phyloP scores from a whole-genome alignment of 2,797 vertebrate species.

The Micropoecilia bifurca region DNA sequence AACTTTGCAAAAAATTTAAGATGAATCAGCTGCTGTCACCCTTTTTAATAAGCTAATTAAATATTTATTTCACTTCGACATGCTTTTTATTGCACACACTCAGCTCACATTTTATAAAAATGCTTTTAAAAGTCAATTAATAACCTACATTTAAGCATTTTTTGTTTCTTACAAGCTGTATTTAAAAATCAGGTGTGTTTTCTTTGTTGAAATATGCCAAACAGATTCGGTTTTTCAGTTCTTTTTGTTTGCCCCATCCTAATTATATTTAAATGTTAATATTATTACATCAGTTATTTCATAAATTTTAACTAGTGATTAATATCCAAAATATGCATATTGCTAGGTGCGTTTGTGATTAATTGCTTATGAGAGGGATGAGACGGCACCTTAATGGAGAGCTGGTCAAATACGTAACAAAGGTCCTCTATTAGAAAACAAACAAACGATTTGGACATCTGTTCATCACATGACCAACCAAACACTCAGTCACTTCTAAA shows the following conservation, averaged over 20 bases:
- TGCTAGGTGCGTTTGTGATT: neutral
- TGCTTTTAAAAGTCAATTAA: neutral
- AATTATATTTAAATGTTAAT: neutral
- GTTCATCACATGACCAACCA: neutral
- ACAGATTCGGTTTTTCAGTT: neutral
- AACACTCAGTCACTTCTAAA: conserved; percentile 9
- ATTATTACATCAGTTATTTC: neutral
- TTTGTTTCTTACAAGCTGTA: neutral
- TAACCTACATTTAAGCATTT: neutral
- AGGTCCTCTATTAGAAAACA: neutral
- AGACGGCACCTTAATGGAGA: neutral
- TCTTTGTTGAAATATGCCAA: neutral
- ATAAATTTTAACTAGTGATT: neutral
- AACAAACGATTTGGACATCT: neutral
- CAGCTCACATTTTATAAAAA: neutral
- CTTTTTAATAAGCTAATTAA: neutral
- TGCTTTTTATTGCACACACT: neutral
- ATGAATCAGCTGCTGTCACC: neutral
- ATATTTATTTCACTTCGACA: neutral
- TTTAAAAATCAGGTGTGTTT: neutral
- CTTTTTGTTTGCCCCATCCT: neutral
- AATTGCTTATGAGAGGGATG: neutral
- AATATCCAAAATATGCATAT: neutral
- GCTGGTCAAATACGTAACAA: neutral
- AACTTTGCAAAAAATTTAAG: neutral